Conservation (phyloP, 1,140 invertebrate species). For the Leptoteleia sp. region DNA sequence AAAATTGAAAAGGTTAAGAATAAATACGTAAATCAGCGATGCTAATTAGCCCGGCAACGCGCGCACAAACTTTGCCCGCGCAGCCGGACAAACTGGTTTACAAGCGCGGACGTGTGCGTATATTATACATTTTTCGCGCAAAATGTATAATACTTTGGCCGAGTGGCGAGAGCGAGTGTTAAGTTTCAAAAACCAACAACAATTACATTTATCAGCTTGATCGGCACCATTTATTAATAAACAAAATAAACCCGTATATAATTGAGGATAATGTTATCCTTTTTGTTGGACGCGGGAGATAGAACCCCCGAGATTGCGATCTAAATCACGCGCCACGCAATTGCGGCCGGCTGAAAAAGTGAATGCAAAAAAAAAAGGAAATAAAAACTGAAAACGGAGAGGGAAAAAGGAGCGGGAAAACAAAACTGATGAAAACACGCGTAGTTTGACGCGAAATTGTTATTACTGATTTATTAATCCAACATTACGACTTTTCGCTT, state of each 20-base stretch:
- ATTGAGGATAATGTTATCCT: conserved; percentile 7
- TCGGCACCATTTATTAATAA: conserved; percentile 10
- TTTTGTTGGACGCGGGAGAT: not conserved
- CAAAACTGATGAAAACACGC: not conserved
- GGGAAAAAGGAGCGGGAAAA: too few species aligned
- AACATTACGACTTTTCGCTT: conserved; percentile 29
- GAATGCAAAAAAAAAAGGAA: too few species aligned
- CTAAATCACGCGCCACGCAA: conserved; percentile 14
- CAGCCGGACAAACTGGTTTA: conserved; percentile 69
- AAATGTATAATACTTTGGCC: conserved; percentile 27
- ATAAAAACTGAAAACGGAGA: too few species aligned
- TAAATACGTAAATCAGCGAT: conserved; percentile 72
- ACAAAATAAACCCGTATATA: conserved; percentile 2
- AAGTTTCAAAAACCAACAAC: conserved; percentile 30
- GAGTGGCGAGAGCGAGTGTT: conserved; percentile 13
- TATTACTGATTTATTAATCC: conserved; percentile 32
- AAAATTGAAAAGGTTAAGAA: conserved; percentile 72
- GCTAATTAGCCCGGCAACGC: conserved; percentile 70
- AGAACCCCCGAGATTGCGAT: conserved; percentile 14
- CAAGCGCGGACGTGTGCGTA: conserved; percentile 28
- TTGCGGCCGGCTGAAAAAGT: not conserved
- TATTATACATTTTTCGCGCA: conserved; percentile 29
- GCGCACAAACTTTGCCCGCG: conserved; percentile 58
- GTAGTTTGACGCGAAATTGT: conserved; percentile 15
- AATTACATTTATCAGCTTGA: conserved; percentile 28